Conservation (phyloP, 2,888 invertebrate genomes). For the Zhengitettix transpicula region DNA sequence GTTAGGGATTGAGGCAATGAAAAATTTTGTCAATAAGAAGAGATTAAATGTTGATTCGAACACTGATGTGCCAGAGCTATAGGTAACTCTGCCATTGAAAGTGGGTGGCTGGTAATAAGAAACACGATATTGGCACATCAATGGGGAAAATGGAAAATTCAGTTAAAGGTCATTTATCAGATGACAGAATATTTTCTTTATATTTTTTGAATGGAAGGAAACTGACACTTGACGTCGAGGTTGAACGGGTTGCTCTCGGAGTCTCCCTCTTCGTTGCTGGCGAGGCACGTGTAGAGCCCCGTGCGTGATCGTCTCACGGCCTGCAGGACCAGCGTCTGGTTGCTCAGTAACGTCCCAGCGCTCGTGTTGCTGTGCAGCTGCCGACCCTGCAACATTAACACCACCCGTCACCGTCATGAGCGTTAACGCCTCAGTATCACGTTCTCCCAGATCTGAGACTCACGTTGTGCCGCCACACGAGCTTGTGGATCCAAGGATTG, state of each 20-base stretch:
- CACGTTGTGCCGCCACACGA: conserved; percentile 62
- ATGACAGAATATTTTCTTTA: too few species aligned
- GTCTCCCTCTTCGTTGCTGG: conserved; percentile 27
- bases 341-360: conserved; percentile 2
- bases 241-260: conserved; percentile 29
- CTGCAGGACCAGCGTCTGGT: conserved; percentile 15
- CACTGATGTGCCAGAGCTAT: too few species aligned
- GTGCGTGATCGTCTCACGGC: conserved; percentile 14
- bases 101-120: too few species aligned
- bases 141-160: too few species aligned
- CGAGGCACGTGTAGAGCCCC: conserved; percentile 25
- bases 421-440: background rate
- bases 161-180: too few species aligned
- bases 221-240: conserved; percentile 29
- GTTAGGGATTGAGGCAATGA: too few species aligned
- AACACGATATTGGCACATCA: too few species aligned
- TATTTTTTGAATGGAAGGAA: too few species aligned
- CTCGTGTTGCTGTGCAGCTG: conserved; percentile 3
- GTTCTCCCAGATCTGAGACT: conserved; percentile 20
- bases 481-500: conserved; percentile 67
- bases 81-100: too few species aligned
- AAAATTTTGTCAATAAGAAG: too few species aligned
- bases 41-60: too few species aligned
- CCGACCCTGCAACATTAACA: background rate
- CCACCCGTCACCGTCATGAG: background rate